phyloP scores from a whole-genome alignment of 2,113 vertebrate species.

The Charadrius vociferus region DNA sequence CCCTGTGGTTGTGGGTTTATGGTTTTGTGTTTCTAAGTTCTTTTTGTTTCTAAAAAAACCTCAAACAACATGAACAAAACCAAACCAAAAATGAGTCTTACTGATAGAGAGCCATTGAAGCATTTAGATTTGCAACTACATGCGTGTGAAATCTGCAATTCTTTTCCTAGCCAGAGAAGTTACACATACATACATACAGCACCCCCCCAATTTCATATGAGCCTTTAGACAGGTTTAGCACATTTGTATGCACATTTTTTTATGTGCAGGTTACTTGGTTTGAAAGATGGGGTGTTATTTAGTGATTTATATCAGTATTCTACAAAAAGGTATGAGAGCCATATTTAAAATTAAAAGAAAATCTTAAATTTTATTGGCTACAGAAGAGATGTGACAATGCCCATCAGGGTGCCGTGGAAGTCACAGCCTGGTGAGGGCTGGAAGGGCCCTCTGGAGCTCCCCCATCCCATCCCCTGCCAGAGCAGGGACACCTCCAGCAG shows the following conservation, averaged over 20 bases:
- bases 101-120: background rate
- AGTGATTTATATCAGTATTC: background rate
- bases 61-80: background rate
- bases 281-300: background rate
- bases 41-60: background rate
- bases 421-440: background rate
- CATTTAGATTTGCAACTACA: background rate
- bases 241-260: accelerated
- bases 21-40: background rate
- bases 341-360: accelerated
- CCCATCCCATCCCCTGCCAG: too few relatives aligned
- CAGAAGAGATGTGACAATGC: accelerated
- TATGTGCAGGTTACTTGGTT: accelerated
- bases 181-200: accelerated
- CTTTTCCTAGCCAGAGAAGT: background rate
- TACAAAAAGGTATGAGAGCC: background rate
- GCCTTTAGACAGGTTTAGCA: background rate
- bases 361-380: accelerated
- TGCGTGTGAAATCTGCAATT: background rate
- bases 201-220: accelerated
- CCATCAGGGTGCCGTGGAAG: background rate
- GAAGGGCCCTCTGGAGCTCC: too few relatives aligned
- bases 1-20: background rate
- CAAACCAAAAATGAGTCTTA: background rate
- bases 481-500: too few relatives aligned